Conservation (phyloP, 2,113 vertebrate genomes). For the Ramphastos sulfuratus region DNA sequence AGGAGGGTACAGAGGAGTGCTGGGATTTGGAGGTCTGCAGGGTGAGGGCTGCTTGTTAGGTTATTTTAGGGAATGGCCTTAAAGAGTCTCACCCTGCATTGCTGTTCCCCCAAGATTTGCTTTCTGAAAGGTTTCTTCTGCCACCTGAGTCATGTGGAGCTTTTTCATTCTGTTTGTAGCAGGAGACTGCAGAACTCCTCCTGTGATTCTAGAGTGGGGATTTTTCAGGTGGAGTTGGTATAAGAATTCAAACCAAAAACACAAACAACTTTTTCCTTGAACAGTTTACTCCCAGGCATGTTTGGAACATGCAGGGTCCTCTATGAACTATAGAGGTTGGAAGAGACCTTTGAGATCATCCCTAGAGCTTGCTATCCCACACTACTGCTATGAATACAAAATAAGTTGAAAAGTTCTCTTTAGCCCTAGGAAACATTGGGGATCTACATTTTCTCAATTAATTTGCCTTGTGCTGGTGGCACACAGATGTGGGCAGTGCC, state of each 20-base stretch:
- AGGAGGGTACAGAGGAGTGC: not conserved
- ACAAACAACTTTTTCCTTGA: not conserved
- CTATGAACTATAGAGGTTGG: not conserved
- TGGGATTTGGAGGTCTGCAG: not conserved
- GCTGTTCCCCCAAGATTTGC: not conserved
- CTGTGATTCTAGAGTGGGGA: not conserved
- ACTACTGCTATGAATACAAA: slow-evolving; percentile 15
- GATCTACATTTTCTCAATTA: slow-evolving; percentile 57
- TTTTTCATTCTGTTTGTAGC: not conserved
- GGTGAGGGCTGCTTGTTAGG: no score
- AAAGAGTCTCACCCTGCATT: not conserved
- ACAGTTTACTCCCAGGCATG: not conserved
- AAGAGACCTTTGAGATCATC: no score
- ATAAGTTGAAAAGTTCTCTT: slow-evolving; percentile 8
- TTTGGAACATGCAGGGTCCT: not conserved
- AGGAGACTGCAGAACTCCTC: not conserved
- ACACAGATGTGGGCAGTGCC: slow-evolving; percentile 53
- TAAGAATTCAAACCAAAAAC: not conserved
- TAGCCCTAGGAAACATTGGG: slow-evolving; percentile 40
- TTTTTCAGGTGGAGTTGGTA: not conserved
- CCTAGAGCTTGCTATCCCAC: no score
- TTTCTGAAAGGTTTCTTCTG: not conserved
- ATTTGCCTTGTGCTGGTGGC: slow-evolving; percentile 43
- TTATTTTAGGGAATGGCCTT: not conserved
- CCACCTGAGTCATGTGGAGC: rapidly evolving